These are phyloP conservation scores for Danio jaintianensis DNA, from an alignment of 2,797 vertebrate genomes.

Conservation along the genomic window DNA sequence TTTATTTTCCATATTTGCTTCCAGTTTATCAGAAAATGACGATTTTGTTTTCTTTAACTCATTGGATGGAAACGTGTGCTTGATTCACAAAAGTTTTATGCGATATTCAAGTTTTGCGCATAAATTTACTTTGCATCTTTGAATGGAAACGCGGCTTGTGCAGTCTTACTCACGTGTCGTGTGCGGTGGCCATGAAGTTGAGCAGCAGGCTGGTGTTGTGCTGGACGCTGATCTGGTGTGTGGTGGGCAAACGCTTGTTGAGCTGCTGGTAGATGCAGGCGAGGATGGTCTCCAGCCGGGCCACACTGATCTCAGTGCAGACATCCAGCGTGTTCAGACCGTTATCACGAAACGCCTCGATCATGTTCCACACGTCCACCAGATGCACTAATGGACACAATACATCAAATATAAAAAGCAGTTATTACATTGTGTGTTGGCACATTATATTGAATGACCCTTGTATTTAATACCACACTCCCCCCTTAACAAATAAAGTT, in stretches of 20 bases:
- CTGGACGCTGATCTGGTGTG: slow-evolving; percentile 96
- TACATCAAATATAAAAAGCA: neutral
- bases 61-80: too few species aligned
- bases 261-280: slow-evolving; percentile 97
- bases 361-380: slow-evolving; percentile 99
- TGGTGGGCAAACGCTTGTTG: slow-evolving; percentile 95
- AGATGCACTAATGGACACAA: slow-evolving; percentile 85
- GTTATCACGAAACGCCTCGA: slow-evolving; percentile 97
- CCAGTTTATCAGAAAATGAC: too few species aligned
- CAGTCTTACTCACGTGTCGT: slow-evolving; percentile 80
- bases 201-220: slow-evolving; percentile 94
- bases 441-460: too few species aligned
- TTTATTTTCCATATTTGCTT: too few species aligned
- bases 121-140: too few species aligned
- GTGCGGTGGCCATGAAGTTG: slow-evolving; percentile 88
- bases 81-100: too few species aligned
- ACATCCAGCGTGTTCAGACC: slow-evolving; percentile 95
- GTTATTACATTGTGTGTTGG: too few species aligned
- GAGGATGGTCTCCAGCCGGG: slow-evolving; percentile 94
- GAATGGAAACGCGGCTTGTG: too few species aligned
- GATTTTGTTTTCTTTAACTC: too few species aligned
- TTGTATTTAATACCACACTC: too few species aligned
- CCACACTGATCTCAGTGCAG: slow-evolving; percentile 89
- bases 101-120: too few species aligned
- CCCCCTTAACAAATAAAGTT: too few species aligned